phyloP scores from a whole-genome alignment of 1,140 invertebrate species.

The Sitobion miscanthi region DNA sequence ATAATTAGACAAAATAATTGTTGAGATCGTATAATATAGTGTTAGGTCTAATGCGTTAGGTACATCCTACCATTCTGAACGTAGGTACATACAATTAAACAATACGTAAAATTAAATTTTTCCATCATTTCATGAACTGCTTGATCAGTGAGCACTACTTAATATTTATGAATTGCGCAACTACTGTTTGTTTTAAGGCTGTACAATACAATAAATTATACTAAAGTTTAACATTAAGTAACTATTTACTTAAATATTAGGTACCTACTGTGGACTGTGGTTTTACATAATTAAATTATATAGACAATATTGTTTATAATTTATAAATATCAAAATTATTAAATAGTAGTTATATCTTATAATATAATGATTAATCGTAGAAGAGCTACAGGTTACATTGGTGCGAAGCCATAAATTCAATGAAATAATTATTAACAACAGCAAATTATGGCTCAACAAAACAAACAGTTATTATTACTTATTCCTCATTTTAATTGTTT shows the following conservation, averaged over 20 bases:
- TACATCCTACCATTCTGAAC: neutral
- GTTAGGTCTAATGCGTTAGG: neutral
- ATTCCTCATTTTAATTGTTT: neutral
- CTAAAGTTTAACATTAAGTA: neutral
- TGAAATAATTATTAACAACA: neutral
- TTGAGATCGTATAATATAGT: neutral
- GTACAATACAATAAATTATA: neutral
- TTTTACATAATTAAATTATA: neutral
- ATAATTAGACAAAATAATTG: neutral
- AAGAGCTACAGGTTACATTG: neutral
- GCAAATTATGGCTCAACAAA: neutral
- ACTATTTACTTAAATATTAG: neutral
- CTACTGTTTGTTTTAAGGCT: neutral
- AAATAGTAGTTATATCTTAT: neutral
- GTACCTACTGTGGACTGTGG: neutral
- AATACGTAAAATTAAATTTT: neutral
- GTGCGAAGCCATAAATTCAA: neutral
- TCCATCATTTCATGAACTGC: neutral
- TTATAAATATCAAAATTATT: too few relatives aligned
- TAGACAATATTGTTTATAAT: neutral
- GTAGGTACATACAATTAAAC: neutral
- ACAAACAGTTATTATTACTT: neutral
- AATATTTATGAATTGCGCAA: neutral
- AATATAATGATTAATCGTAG: neutral
- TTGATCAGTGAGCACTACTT: neutral